Evolutionary conservation across 1,140 invertebrate species (phyloP).

Genomic region (Pseudomyrmex pallidus): DNA sequence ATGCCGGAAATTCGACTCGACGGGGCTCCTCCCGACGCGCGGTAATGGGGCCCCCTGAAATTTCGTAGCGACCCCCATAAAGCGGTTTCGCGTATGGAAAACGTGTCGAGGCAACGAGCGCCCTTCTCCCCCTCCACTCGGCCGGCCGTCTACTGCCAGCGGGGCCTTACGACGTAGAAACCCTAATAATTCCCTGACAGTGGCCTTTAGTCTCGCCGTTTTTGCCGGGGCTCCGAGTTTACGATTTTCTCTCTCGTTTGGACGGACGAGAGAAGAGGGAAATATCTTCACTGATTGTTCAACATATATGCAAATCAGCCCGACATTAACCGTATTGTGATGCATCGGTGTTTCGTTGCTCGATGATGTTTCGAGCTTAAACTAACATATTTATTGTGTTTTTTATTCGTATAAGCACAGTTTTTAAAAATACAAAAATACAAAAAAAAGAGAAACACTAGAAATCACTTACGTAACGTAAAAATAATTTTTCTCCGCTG

Average conservation of each 20-base stretch:
- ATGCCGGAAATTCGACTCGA: constrained; percentile 82
- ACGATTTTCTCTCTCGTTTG: constrained; percentile 52
- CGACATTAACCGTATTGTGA: constrained; percentile 30
- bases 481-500: constrained; percentile 40
- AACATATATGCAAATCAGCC: constrained; percentile 43
- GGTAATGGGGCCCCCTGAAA: constrained; percentile 67
- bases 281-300: constrained; percentile 45
- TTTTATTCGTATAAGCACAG: neutral
- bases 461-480: neutral
- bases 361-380: constrained; percentile 11
- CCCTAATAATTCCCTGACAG: constrained; percentile 58
- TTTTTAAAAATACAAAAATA: neutral
- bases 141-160: constrained; percentile 50
- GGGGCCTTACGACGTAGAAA: constrained; percentile 65
- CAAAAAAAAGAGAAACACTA: neutral
- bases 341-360: neutral
- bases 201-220: constrained; percentile 58
- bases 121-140: constrained; percentile 29
- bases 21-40: constrained; percentile 58
- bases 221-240: constrained; percentile 42
- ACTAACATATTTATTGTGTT: constrained; percentile 23
- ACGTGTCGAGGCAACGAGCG: constrained; percentile 65
- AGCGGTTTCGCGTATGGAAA: constrained; percentile 73
- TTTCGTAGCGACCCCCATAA: constrained; percentile 72
- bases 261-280: constrained; percentile 30